Evolutionary conservation across 1,140 invertebrate genomes (phyloP), one percentile per base, ranked within the genome.

Genomic region (Neocloeon triangulifer): DNA sequence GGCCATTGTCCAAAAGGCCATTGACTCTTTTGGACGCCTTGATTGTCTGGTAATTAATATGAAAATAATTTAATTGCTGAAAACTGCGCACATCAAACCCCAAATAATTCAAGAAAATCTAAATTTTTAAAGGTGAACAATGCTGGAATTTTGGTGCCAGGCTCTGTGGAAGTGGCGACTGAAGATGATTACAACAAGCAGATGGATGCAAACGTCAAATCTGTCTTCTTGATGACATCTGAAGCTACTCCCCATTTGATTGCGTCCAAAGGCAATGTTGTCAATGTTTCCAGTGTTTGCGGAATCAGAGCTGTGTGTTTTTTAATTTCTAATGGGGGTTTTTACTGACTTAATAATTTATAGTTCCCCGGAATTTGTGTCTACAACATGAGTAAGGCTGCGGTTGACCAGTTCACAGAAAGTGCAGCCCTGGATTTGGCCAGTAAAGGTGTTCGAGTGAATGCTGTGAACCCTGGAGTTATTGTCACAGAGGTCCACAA

Each of bases 211-310:
- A 92, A 92, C 53, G 73, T 91, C 2, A 64, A 78, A 25, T 66
- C 80, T 6, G 51, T 86, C 9, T 89, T 81, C 48, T 68, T 86
- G 32, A 46, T 92, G 33, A 88, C 78, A 1, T 74, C 73, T 63
- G 44, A 89, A 26, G 74, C 77, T 19, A 70, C 79, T 0, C 85
- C 86, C 1, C 63, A 89, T 52, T 53, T 95, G 8, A 54, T 81
- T 3, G 62, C 73, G 50, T 69, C 70, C 0, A 79, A 82, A 53
- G 84, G 82, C 15, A 78, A 69, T 38, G 73, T 89, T 42, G 78
- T 94, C 0, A 92, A 91, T 50, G 73, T 92, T 0, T 91, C 82
- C 3, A 91, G 84, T 49, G 76, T 92, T 0, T 73, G 68, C 46
- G 85, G 84, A 16, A 56, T 84, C 4, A 52, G 84, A 46, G 65